A percentile compares a stretch with the other conserved stretches of the same genome.
phyloP scores from a whole-genome alignment of 1,140 invertebrate species.

The Anastrepha obliqua region DNA sequence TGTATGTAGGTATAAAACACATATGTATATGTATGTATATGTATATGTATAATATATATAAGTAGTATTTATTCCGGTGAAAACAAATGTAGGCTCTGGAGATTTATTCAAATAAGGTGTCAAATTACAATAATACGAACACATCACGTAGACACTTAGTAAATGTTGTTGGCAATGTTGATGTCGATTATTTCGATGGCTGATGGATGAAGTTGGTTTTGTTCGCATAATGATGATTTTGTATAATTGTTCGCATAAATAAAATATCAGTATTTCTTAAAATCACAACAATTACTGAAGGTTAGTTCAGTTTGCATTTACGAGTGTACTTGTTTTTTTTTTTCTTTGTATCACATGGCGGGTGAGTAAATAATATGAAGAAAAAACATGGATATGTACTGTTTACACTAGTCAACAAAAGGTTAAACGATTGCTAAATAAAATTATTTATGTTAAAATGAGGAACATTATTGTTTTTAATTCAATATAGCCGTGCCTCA shows the following conservation, averaged over 20 bases:
- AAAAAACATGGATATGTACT: slow-evolving; percentile 2
- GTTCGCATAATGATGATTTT: slow-evolving; percentile 15
- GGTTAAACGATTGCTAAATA: slow-evolving; percentile 1
- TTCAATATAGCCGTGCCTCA: background rate
- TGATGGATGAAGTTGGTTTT: background rate
- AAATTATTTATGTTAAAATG: slow-evolving; percentile 20
- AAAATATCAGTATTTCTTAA: slow-evolving; percentile 17
- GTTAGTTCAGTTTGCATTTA: slow-evolving; percentile 7
- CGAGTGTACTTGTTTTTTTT: background rate
- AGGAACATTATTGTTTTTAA: background rate
- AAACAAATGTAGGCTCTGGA: background rate
- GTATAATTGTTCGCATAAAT: background rate
- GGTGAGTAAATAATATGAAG: slow-evolving; percentile 27
- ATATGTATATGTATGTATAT: too few species aligned
- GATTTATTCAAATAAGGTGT: background rate
- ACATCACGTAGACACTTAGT: slow-evolving; percentile 44
- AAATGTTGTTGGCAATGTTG: slow-evolving; percentile 19
- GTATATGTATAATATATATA: background rate
- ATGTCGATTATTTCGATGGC: background rate
- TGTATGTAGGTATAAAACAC: too few species aligned
- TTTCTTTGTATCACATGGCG: background rate
- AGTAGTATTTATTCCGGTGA: background rate
- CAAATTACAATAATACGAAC: slow-evolving; percentile 18
- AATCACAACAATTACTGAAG: slow-evolving; percentile 17
- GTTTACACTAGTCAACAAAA: background rate